Percentiles rank a stretch among this genome's conserved stretches.
Evolutionary conservation across 2,888 invertebrate genomes (phyloP).

Genomic region (Xestia c-nigrum): DNA sequence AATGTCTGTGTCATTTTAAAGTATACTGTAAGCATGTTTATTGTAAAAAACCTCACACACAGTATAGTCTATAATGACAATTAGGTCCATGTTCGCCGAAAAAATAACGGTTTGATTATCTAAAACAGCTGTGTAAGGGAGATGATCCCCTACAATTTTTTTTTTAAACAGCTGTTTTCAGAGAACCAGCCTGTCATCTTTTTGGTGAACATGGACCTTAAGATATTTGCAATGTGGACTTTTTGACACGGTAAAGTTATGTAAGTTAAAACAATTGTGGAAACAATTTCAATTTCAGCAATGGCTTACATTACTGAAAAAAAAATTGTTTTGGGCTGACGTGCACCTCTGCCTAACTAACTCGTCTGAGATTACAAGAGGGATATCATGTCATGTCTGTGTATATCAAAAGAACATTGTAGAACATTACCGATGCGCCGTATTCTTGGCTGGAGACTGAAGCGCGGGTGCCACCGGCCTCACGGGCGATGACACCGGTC

Average conservation of each 20-base stretch:
- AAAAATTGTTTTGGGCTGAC: not conserved
- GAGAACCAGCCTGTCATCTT: too few relatives aligned
- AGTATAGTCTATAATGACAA: not conserved
- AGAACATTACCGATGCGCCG: conserved; percentile 79
- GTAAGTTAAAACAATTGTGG: not conserved
- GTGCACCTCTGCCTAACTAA: not conserved
- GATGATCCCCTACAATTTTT: too few relatives aligned
- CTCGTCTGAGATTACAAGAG: not conserved
- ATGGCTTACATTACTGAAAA: not conserved
- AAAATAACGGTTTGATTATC: too few relatives aligned
- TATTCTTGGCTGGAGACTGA: conserved; percentile 85
- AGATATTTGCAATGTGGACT: not conserved
- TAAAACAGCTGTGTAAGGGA: too few relatives aligned
- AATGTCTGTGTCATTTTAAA: not conserved
- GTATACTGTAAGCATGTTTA: not conserved
- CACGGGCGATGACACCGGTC: conserved; percentile 94
- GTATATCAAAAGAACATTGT: not conserved
- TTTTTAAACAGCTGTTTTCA: too few relatives aligned
- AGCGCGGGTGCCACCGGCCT: conserved; percentile 88
- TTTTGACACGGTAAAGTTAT: not conserved
- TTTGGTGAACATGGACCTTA: too few relatives aligned
- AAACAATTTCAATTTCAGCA: too few relatives aligned
- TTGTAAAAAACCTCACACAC: not conserved
- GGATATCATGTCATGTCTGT: not conserved
- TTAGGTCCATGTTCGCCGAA: too few relatives aligned